phyloP scores from a whole-genome alignment of 1,140 invertebrate species.

The Spodoptera litura region DNA sequence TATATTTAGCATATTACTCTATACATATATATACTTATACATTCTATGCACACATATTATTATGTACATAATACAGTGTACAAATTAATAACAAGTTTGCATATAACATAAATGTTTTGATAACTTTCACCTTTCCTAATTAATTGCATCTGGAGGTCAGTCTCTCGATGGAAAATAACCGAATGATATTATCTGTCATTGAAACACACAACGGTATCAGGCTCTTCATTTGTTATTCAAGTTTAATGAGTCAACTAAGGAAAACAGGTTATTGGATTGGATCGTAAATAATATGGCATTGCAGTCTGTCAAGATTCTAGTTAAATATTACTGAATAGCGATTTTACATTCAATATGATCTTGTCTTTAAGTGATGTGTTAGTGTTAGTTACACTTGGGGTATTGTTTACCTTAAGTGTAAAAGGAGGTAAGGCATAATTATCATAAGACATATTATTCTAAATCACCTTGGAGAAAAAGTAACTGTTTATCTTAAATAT shows the following conservation, averaged over 20 bases:
- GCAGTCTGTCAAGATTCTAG: neutral
- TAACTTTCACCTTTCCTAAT: slow-evolving; percentile 37
- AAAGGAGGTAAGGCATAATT: neutral
- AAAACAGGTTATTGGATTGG: slow-evolving; percentile 26
- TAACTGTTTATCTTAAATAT: too few species aligned
- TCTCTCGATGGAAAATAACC: slow-evolving; percentile 29
- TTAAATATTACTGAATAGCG: neutral
- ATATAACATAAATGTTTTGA: slow-evolving; percentile 4
- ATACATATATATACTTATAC: neutral
- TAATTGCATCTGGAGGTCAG: slow-evolving; percentile 14
- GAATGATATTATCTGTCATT: slow-evolving; percentile 7
- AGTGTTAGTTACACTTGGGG: slow-evolving; percentile 25
- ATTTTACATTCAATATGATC: neutral
- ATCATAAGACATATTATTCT: too few species aligned
- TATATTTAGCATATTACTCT: too few species aligned
- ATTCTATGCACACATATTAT: neutral
- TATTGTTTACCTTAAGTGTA: neutral
- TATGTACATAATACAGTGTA: neutral
- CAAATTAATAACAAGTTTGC: neutral
- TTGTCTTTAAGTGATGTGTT: slow-evolving; percentile 26
- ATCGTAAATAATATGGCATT: slow-evolving; percentile 11
- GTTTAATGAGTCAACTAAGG: slow-evolving; percentile 24
- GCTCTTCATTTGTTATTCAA: slow-evolving; percentile 18
- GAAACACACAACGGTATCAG: neutral
- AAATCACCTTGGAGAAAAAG: too few species aligned